Conservation (phyloP, 1,140 invertebrate genomes). For the Eumeta japonica region DNA sequence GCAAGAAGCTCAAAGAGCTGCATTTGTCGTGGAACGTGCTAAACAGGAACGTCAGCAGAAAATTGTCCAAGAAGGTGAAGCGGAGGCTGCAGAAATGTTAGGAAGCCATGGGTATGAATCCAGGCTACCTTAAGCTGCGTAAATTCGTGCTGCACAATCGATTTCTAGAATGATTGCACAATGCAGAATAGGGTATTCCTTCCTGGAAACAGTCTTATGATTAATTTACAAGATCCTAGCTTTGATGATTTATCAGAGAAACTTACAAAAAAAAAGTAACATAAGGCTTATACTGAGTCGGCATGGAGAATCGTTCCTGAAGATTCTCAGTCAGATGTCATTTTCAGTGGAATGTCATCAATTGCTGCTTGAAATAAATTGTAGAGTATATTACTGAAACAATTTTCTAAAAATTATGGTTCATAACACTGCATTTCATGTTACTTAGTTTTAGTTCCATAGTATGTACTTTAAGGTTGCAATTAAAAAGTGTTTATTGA, state of each 20-base stretch:
- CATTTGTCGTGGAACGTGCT: constrained; percentile 96
- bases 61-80: constrained; percentile 99
- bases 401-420: too few relatives aligned
- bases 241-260: constrained; percentile 88
- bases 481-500: too few relatives aligned
- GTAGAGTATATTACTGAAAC: too few relatives aligned
- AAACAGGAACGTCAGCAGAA: constrained; percentile 98
- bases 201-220: constrained; percentile 89
- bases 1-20: constrained; percentile 98
- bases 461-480: too few relatives aligned
- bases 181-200: constrained; percentile 96
- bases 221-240: constrained; percentile 92
- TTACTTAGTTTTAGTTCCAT: constrained; percentile 46
- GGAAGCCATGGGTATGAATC: constrained; percentile 92
- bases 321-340: neutral
- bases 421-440: neutral
- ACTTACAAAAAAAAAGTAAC: constrained; percentile 78
- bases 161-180: constrained; percentile 96
- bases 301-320: neutral
- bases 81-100: constrained; percentile 96
- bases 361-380: too few relatives aligned
- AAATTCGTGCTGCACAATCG: constrained; percentile 97
- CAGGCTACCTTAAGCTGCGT: constrained; percentile 95
- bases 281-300: constrained; percentile 40
- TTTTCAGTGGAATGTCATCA: too few relatives aligned